Evolutionary conservation across 2,888 invertebrate species (phyloP), one percentile per base, ranked within the genome.

Genomic region (Machimus atricapillus): DNA sequence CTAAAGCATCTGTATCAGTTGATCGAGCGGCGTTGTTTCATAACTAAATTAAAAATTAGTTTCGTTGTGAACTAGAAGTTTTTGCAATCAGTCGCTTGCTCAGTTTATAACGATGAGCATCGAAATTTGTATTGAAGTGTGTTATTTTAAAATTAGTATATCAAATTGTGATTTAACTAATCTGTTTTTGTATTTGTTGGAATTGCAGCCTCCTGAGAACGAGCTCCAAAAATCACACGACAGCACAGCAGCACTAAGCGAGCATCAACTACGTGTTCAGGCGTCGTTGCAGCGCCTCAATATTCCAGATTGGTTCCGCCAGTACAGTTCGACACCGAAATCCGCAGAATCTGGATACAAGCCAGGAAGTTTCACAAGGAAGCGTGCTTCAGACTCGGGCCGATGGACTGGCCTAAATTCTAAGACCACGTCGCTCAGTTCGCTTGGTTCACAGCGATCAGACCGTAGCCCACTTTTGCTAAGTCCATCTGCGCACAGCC

Each of bases 251-350:
- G 94, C 94, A 88, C 96, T 98, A 91, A 98, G 98, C 89, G 98
- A 98, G 93, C 98, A 98, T 93, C 98, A 98, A 93, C 94, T 98
- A 89, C 95, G 98, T 90, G 97, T 98, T 88, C 97, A 98, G 93
- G 96, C 97, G 90, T 98, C 98, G 85, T 93, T 98, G 91, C 98
- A 98, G 93, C 97, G 97, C 91, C 95, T 98, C 90, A 97, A 98
- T 93, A 96, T 98, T 89, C 98, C 98, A 88, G 98, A 98, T 92
- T 98, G 98, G 98, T 98, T 96, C 93, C 96, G 95, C 88, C 91
- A 91, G 89, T 93, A 93, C 89, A 93, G 91, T 90, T 90, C 90
- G 87, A 90, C 90, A 85, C 90, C 90, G 46, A 89, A 90, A 66
- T 89, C 90, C 43, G 87, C 87, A 23, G 87, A 87, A 31, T 12